phyloP scores from a whole-genome alignment of 2,797 vertebrate species.

The Chiroxiphia lanceolata region DNA sequence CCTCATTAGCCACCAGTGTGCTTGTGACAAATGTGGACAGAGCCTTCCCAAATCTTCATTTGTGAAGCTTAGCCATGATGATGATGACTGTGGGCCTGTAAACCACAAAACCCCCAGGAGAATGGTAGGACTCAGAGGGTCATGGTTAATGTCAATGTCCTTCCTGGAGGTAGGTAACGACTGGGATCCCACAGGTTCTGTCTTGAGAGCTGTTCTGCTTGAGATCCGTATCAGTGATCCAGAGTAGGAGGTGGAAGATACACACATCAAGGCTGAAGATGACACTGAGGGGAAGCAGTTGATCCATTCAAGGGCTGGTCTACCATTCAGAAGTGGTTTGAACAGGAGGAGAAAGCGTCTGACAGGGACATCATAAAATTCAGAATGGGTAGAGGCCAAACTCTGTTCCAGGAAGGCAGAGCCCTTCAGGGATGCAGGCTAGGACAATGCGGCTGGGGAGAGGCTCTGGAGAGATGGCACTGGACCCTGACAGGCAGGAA shows the following conservation, averaged over 20 bases:
- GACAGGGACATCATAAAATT: background rate
- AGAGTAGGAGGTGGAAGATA: background rate
- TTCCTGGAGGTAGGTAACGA: background rate
- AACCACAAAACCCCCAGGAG: rapidly evolving
- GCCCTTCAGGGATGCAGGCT: background rate
- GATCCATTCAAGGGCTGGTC: background rate
- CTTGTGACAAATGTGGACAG: too few species aligned
- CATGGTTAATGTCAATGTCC: background rate
- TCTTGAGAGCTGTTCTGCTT: background rate
- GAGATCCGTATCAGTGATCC: background rate
- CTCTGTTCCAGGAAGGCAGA: background rate
- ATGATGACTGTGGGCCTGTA: background rate
- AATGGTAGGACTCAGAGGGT: background rate
- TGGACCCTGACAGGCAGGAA: rapidly evolving
- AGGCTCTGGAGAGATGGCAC: background rate
- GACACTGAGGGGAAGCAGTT: background rate
- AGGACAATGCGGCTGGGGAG: rapidly evolving
- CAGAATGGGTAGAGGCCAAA: background rate
- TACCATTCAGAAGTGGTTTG: background rate
- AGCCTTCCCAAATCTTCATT: too few species aligned
- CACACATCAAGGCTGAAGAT: rapidly evolving
- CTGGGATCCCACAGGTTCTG: rapidly evolving
- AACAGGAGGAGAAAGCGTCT: rapidly evolving
- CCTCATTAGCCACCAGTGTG: too few species aligned
- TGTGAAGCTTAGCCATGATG: too few species aligned